Base-by-base conservation (phyloP, 2,113 vertebrate genomes). In the Triplophysa rosa region DNA sequence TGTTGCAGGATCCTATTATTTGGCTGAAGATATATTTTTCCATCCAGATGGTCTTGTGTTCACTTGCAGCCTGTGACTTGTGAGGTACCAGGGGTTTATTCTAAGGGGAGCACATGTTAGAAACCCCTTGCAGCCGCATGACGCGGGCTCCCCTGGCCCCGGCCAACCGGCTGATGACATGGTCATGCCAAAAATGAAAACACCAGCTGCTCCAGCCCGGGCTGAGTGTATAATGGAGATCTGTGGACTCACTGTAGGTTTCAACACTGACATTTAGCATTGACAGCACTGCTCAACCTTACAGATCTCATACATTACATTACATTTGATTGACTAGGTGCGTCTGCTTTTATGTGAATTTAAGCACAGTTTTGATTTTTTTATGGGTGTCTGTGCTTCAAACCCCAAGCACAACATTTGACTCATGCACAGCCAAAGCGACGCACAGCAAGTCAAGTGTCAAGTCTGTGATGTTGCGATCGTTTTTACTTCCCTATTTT, bases 161-260 rank as follows among this genome's bases (percentile, higher is more conserved):
- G 14, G 17, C 17, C 75, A 23, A 47, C 33, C 26, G 8, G 40
- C 76, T 40, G 69, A 67, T 73, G 80, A 82, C 80, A 80, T 76
- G 70, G 67, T 74, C 64, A 19, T 71, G 33, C 40, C 63, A 56
- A 75, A 78, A 79, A 86, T 84, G 78, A 83, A 82, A 83, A 81
- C 79, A 80, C 29, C 79, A 85, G 79, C 81, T 83, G 85, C 62
- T 71, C 54, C 13, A 19, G 58, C 58, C 11, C 2, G 64, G 67
- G 62, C 40, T 37, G 16, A 56, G 24, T 9, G 17, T 42, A 40
- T 56, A 21, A 74, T 26, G 49, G 29, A 19, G 16, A 47, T 65
- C 11, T 8, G 58, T 66, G 49, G 14, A 63, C 17, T 12, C 58
- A 63, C 56, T 47, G 2, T 29, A 37, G 8, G 37, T 21, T 19